Base-by-base conservation (phyloP, 1,140 invertebrate genomes). In the Ostrea edulis region DNA sequence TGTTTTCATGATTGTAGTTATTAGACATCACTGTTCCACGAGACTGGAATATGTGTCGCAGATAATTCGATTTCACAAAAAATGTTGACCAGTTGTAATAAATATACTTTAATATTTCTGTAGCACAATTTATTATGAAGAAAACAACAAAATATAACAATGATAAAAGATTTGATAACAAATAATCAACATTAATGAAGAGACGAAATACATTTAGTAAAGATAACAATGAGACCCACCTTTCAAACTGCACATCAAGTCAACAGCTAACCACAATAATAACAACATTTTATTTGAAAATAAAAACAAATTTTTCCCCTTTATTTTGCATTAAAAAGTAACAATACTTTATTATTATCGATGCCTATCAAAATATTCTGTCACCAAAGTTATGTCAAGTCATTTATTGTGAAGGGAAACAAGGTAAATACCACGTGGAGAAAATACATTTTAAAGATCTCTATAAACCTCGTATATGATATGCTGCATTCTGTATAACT, bases 91-190 rank as follows among this genome's bases (percentile, higher is more conserved):
- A n/a, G 55, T 62, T 58, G 17, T n/a, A 62, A 62, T 62, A 62
- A 62, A n/a, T 62, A 20, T 62, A 62, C 55, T 62, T 62, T 62
- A 20, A 44, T 62, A 20, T 20, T 62, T 62, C 68, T 77, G 25
- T 77, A 77, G 55, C 55, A 77, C 22, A 35, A 77, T 12, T n/a
- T 62, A 62, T 62, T n/a, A 62, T 62, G 58, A 62, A 58, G 20
- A 35, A 71, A 77, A 77, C 68, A 77, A 77, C 68, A 77, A 62
- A 62, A 77, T 77, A 44, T 77, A 77, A 77, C 68, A 77, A 77
- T 77, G 68, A 77, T 77, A 77, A 77, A 77, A 62, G 22, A 11
- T 77, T 25, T 35, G 4, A 77, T 29, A 77, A 77, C 68, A 29
- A 77, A 29, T 29, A 77, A 35, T 29, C 68, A 77, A 77, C 68